phyloP scores from a whole-genome alignment of 2,888 invertebrate genomes.

The Microplitis manilae region DNA sequence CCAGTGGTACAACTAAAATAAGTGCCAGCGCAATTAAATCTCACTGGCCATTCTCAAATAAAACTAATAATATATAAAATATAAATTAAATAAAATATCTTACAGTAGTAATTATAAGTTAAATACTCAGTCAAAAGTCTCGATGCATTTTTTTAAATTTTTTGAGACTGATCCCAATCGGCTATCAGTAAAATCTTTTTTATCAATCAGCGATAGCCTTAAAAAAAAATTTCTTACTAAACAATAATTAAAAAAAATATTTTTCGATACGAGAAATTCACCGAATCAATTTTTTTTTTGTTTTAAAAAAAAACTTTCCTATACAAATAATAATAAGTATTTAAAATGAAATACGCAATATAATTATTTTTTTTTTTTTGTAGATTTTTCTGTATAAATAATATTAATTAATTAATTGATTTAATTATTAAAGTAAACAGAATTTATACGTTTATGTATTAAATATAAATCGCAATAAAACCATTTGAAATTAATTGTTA shows the following conservation, averaged over 20 bases:
- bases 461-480: not conserved
- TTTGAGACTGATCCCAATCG: not conserved
- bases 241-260: not conserved
- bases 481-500: not conserved
- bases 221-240: not conserved
- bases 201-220: not conserved
- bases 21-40: conserved; percentile 62
- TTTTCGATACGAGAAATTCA: not conserved
- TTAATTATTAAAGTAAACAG: not conserved
- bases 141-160: not conserved
- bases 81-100: conserved; percentile 21
- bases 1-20: conserved; percentile 66
- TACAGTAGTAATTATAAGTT: conserved; percentile 1
- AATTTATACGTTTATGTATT: not conserved
- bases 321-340: not conserved
- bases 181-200: not conserved
- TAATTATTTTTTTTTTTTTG: not conserved
- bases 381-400: not conserved
- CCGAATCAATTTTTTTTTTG: not conserved
- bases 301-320: not conserved
- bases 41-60: conserved; percentile 68
- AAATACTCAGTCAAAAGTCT: not conserved
- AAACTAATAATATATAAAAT: conserved; percentile 57
- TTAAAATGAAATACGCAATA: not conserved
- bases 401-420: not conserved